Conservation (phyloP, 2,113 vertebrate species). For the Barnardius zonarius region DNA sequence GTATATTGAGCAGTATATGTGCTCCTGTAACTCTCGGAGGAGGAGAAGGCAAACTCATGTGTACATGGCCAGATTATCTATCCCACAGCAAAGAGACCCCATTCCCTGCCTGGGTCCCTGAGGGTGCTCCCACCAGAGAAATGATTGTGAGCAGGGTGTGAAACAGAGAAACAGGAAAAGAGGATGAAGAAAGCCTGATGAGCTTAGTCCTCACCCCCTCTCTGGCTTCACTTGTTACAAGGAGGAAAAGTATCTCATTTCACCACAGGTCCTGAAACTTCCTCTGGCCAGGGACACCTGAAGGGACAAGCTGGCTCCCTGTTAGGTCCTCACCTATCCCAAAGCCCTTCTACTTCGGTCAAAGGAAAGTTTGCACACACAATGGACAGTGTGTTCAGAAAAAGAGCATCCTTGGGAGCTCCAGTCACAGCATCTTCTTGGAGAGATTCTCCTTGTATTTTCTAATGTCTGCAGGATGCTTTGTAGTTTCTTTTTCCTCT, state of each 20-base stretch:
- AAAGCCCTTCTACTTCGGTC: not conserved
- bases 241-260: not conserved
- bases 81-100: not conserved
- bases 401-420: not conserved
- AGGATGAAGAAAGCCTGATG: not conserved
- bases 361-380: not conserved
- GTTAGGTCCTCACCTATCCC: not conserved
- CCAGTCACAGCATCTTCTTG: not conserved
- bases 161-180: not conserved
- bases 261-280: accelerated
- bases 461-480: not conserved
- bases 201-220: not conserved
- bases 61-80: not conserved
- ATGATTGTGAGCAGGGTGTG: not conserved
- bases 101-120: accelerated
- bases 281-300: not conserved
- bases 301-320: not conserved
- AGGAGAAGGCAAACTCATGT: accelerated
- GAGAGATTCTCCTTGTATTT: not conserved
- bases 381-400: not conserved
- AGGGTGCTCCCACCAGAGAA: not conserved
- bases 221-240: not conserved
- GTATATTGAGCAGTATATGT: not conserved
- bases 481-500: not conserved
- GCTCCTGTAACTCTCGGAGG: not conserved